Base-by-base conservation (phyloP, 2,113 vertebrate genomes). In the Erythrolamprus reginae region DNA sequence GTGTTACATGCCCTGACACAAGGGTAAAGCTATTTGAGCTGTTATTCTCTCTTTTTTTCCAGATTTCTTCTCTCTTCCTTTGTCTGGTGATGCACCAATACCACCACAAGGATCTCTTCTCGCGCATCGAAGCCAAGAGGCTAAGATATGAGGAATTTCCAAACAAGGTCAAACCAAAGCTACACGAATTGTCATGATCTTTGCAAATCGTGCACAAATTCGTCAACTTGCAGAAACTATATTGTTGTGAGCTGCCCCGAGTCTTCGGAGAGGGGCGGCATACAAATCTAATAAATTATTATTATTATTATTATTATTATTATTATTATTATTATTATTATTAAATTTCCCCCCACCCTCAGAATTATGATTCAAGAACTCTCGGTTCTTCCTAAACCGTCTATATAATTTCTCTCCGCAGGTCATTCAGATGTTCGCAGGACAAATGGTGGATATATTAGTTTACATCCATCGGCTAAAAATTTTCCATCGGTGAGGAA, bases 11-110 rank as follows among this genome's bases (percentile, higher is more conserved):
- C 38, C 90, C 86, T 56, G 87, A 87, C 42, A 10, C 82, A 21
- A 56, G 10, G 56, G 13, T 2, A 23, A 23, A 28, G 2, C 17
- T 51, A 2, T 87, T 77, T 83, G 83, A 38, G n/a, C 1, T 84
- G 55, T 55, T 0, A 9, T 88, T 90, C 92, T 86, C 0, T 89
- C n/a, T n/a, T n/a, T n/a, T n/a, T 45, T 45, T 9, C 6, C 95
- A 98, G 98, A 91, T 95, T 61, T 96, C 97, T 4, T 97, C 97
- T 5, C 50, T 97, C 28, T 96, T 95, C 89, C 96, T 98, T 61
- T 98, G 96, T 86, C 92, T 98, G 96, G 97, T 98, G 23, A 98
- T 97, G 97, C 94, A 96, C 7, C 94, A 96, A 92, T 96, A 82
- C 0, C 77, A 82, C 28, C 52, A 82, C n/a, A 91, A 90, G 33